Evolutionary conservation across 2,888 invertebrate species (phyloP).

Genomic region (Luperina nickerlii): DNA sequence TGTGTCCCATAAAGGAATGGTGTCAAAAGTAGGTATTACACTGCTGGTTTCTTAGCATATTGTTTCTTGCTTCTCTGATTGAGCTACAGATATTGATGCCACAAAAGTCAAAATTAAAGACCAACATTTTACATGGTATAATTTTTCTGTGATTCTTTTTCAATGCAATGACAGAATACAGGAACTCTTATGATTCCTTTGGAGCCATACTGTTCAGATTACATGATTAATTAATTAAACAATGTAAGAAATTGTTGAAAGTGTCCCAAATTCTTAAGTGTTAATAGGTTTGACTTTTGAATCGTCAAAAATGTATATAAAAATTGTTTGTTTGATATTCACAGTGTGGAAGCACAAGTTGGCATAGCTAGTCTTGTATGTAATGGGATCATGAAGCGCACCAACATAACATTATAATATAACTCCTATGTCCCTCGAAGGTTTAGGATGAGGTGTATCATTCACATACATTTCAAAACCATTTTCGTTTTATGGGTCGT

Average conservation of each 20-base stretch:
- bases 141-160: neutral
- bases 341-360: constrained; percentile 62
- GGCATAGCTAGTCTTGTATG: constrained; percentile 44
- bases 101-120: constrained; percentile 22
- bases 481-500: neutral
- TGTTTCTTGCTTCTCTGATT: constrained; percentile 13
- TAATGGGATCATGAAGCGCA: neutral
- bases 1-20: neutral
- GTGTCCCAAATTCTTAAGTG: neutral
- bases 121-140: no score
- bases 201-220: neutral
- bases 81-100: neutral
- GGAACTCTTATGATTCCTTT: neutral
- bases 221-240: neutral
- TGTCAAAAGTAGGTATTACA: neutral
- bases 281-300: constrained; percentile 43
- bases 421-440: no score
- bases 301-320: constrained; percentile 28
- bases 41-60: neutral
- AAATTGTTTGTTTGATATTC: constrained; percentile 29
- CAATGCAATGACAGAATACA: neutral
- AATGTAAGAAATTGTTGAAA: neutral
- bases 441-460: neutral
- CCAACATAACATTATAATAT: neutral
- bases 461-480: neutral